phyloP scores from a whole-genome alignment of 2,113 vertebrate genomes.

The Peromyscus leucopus region DNA sequence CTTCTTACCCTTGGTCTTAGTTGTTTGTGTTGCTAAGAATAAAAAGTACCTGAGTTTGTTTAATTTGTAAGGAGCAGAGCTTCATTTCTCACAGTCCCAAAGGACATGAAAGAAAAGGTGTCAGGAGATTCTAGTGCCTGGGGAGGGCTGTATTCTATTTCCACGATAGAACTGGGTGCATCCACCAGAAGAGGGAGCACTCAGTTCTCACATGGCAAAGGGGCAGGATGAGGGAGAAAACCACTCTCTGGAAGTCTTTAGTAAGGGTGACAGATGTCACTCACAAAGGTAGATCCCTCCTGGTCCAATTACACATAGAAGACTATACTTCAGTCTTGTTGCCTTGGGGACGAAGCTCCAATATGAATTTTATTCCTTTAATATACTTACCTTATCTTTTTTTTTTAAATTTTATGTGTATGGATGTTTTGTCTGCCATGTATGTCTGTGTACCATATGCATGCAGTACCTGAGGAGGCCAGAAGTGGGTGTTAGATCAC shows the following conservation, averaged over 20 bases:
- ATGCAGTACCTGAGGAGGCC: background rate
- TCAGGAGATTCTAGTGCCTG: background rate
- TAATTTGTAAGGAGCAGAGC: background rate
- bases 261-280: background rate
- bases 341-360: background rate
- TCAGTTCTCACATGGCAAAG: background rate
- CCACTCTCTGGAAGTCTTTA: background rate
- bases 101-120: background rate
- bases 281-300: background rate
- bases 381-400: background rate
- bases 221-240: background rate
- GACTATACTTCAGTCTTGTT: too few relatives aligned
- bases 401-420: background rate
- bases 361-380: background rate
- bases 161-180: background rate
- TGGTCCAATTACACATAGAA: background rate
- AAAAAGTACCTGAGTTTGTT: background rate
- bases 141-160: background rate
- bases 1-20: background rate
- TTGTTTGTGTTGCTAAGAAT: background rate
- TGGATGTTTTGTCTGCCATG: background rate
- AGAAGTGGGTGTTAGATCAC: background rate
- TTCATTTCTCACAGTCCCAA: background rate
- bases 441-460: too few relatives aligned
- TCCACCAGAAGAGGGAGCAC: background rate